Percentiles rank a stretch among this genome's conserved stretches.
These are phyloP conservation scores for Scaptomyza reducta DNA, from an alignment of 2,888 invertebrate genomes.

Conservation along the genomic window DNA sequence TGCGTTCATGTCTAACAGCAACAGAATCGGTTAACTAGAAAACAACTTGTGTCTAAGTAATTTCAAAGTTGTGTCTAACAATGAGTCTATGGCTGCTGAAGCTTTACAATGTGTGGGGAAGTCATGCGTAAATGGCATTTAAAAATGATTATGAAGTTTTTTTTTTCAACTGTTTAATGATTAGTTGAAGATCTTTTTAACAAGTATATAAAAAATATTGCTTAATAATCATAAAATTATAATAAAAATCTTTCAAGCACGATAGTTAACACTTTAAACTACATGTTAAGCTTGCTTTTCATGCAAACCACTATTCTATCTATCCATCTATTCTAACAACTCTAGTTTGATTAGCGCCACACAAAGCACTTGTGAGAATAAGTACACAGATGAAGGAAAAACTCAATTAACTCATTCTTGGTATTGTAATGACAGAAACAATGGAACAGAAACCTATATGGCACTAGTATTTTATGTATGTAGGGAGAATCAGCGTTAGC, in stretches of 20 bases:
- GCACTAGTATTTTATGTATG: slow-evolving; percentile 1
- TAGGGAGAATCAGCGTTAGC: neutral
- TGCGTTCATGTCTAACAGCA: slow-evolving; percentile 37
- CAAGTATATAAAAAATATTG: neutral
- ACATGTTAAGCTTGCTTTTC: too few species aligned
- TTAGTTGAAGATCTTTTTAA: neutral
- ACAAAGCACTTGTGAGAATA: neutral
- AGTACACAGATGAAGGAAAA: neutral
- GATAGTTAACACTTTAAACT: too few species aligned
- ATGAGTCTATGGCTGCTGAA: neutral
- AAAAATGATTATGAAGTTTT: neutral
- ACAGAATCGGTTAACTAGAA: slow-evolving; percentile 20
- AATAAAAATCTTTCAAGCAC: too few species aligned
- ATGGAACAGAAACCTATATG: slow-evolving; percentile 4
- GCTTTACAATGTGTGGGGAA: neutral
- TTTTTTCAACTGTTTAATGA: neutral
- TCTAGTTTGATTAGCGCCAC: neutral
- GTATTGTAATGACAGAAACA: neutral
- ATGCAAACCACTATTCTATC: too few species aligned
- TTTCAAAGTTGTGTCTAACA: slow-evolving; percentile 2
- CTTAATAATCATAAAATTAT: too few species aligned
- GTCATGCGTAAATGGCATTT: neutral
- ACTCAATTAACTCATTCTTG: neutral
- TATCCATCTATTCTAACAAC: neutral
- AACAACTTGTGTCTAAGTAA: slow-evolving; percentile 4